Evolutionary conservation across 2,113 vertebrate species (phyloP).

Genomic region (Aegotheles bennettii): DNA sequence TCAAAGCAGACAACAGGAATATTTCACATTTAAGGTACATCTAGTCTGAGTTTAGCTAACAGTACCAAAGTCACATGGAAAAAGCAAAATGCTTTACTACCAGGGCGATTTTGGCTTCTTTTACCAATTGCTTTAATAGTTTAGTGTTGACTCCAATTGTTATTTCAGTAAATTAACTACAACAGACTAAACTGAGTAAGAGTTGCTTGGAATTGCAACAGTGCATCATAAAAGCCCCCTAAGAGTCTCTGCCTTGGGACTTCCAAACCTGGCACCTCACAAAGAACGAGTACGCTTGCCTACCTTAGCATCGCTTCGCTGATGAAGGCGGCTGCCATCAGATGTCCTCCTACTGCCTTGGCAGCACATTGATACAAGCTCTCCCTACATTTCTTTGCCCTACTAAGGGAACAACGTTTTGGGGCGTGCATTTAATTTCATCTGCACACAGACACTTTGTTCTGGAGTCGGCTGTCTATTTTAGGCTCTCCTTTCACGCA

Average conservation of each 20-base stretch:
- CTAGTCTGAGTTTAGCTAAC: background rate
- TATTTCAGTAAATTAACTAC: background rate
- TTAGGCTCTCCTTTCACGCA: background rate
- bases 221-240: background rate
- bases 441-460: background rate
- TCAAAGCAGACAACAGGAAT: background rate
- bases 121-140: background rate
- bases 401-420: background rate
- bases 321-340: background rate
- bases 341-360: background rate
- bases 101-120: background rate
- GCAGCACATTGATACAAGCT: background rate
- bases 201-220: background rate
- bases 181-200: background rate
- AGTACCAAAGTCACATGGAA: background rate
- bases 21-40: background rate
- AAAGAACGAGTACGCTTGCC: background rate
- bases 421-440: background rate
- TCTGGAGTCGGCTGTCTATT: background rate
- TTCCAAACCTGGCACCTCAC: background rate
- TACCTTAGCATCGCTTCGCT: background rate
- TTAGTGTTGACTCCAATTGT: background rate
- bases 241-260: background rate
- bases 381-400: background rate
- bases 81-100: background rate